Conservation (phyloP, 2,797 vertebrate species). For the Podarcis siculus region DNA sequence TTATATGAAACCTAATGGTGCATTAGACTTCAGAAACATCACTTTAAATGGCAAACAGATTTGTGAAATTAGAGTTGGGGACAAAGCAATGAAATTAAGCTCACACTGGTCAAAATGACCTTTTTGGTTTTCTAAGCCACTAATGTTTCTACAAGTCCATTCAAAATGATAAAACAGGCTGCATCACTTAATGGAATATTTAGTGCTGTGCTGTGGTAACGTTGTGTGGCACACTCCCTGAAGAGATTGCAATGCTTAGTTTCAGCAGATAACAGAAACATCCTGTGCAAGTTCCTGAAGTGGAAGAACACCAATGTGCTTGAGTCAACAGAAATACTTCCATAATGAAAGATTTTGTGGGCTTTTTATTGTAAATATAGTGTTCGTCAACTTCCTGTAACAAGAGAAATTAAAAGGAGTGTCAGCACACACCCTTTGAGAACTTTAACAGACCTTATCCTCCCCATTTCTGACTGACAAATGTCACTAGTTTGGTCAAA, state of each 20-base stretch:
- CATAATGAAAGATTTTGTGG: conserved; percentile 7
- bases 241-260: conserved; percentile 30
- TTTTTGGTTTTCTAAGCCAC: conserved; percentile 19
- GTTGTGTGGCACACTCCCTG: not conserved
- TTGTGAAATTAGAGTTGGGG: not conserved
- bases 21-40: conserved; percentile 49
- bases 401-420: not conserved
- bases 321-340: not conserved
- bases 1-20: conserved; percentile 7
- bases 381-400: not conserved
- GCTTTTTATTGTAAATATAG: not conserved
- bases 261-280: conserved; percentile 11
- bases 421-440: not conserved
- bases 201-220: conserved; percentile 5
- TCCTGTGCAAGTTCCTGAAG: conserved; percentile 18
- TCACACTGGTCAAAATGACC: not conserved
- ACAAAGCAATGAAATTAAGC: not conserved
- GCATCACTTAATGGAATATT: conserved; percentile 9
- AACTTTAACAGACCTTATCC: not conserved
- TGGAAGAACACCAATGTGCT: not conserved
- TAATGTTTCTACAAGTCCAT: conserved; percentile 4
- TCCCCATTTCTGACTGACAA: no score
- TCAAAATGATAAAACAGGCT: conserved; percentile 22
- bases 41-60: conserved; percentile 22
- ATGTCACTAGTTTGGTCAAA: not conserved